Percentiles rank a stretch among this genome's conserved stretches.
phyloP scores from a whole-genome alignment of 2,888 invertebrate species.

The Drosophila austrosaltans region DNA sequence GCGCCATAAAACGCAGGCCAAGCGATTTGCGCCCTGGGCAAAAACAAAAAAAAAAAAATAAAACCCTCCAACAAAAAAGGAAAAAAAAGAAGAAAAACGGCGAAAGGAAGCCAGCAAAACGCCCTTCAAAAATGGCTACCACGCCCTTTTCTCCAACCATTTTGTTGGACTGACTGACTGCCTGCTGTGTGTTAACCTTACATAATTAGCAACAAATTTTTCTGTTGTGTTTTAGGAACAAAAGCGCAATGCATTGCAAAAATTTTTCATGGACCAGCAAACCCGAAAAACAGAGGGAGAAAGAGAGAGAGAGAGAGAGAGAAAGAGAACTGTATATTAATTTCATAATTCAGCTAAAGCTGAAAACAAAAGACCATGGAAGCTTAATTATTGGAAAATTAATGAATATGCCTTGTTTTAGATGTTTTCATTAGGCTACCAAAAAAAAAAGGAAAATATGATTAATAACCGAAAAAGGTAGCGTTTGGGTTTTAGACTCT shows the following conservation, averaged over 20 bases:
- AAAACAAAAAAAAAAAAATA: conserved; percentile 31
- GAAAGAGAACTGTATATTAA: conserved; percentile 61
- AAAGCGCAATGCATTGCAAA: conserved; percentile 68
- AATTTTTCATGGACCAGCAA: conserved; percentile 32
- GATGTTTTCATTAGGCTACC: conserved; percentile 57
- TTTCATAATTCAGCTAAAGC: conserved; percentile 73
- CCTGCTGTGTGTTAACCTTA: conserved; percentile 61
- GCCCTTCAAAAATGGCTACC: conserved; percentile 26
- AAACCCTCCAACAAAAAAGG: conserved; percentile 5
- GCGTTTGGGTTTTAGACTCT: neutral
- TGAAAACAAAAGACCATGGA: conserved; percentile 32
- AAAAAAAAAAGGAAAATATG: conserved; percentile 2
- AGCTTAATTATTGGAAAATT: conserved; percentile 77
- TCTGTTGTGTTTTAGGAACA: conserved; percentile 71
- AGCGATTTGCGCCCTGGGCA: conserved; percentile 51
- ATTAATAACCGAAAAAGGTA: conserved; percentile 29
- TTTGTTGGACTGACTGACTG: conserved; percentile 5
- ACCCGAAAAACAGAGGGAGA: neutral
- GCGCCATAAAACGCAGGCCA: conserved; percentile 74
- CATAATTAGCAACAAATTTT: conserved; percentile 72
- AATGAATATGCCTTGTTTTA: conserved; percentile 70
- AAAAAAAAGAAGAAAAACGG: conserved; percentile 8
- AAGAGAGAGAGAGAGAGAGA: neutral
- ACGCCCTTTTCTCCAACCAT: conserved; percentile 35
- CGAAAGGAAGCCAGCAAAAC: conserved; percentile 10